Evolutionary conservation across 2,888 invertebrate species (phyloP).

Genomic region (Flexamia atlantica): DNA sequence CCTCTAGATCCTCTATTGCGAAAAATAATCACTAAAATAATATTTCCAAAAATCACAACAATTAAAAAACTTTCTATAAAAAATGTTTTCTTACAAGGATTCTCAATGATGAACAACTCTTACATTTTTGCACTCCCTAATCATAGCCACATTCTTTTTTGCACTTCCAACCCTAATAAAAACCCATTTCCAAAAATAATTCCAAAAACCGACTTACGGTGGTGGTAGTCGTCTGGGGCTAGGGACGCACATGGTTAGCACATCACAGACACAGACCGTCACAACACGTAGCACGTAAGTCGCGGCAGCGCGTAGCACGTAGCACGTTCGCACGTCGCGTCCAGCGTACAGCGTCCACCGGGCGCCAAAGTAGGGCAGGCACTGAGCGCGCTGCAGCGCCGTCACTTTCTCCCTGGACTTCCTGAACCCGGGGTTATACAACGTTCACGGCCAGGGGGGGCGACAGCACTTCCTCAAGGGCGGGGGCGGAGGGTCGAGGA

Average conservation of each 20-base stretch:
- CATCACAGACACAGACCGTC: constrained; percentile 41
- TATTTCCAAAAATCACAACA: too few relatives aligned
- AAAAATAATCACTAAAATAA: too few relatives aligned
- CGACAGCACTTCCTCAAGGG: constrained; percentile 21
- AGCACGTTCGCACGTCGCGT: neutral
- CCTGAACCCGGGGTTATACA: constrained; percentile 39
- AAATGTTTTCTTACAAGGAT: too few relatives aligned
- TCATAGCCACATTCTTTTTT: too few relatives aligned
- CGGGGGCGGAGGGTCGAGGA: neutral
- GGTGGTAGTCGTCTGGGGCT: neutral
- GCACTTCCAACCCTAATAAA: too few relatives aligned
- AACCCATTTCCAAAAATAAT: too few relatives aligned
- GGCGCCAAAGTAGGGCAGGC: constrained; percentile 52
- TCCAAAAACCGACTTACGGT: constrained; percentile 26
- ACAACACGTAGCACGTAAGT: too few relatives aligned
- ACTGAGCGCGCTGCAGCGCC: constrained; percentile 6
- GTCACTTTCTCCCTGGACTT: constrained; percentile 33
- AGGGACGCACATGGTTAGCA: constrained; percentile 40
- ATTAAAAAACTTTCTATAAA: too few relatives aligned
- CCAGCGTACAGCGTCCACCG: constrained; percentile 11
- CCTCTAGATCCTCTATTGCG: too few relatives aligned
- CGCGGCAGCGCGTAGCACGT: neutral
- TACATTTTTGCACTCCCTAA: too few relatives aligned
- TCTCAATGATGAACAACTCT: too few relatives aligned
- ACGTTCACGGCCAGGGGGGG: constrained; percentile 53